Evolutionary conservation across 2,888 invertebrate genomes (phyloP).

Genomic region (Synergus laeviventris): DNA sequence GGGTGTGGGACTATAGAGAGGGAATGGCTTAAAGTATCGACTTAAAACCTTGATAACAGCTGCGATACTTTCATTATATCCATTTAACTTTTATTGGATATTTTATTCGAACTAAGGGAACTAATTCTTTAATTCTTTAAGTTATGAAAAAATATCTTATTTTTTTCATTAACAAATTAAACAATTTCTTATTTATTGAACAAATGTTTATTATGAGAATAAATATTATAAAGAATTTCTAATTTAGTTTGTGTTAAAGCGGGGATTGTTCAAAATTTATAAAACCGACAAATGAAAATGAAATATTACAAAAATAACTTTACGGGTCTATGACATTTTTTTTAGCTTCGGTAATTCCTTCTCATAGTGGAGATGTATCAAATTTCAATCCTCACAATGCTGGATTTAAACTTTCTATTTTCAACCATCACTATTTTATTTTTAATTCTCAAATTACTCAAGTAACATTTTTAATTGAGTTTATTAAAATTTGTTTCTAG

Average conservation of each 20-base stretch:
- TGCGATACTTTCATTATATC: conserved; percentile 40
- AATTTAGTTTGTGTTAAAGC: neutral
- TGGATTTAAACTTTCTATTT: neutral
- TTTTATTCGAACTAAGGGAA: neutral
- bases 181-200: too few species aligned
- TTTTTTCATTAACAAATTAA: neutral
- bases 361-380: neutral
- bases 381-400: neutral
- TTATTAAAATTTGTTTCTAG: neutral
- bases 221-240: too few species aligned
- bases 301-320: neutral
- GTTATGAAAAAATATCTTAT: neutral
- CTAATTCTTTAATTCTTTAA: neutral
- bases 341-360: neutral
- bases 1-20: conserved; percentile 45
- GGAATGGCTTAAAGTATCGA: conserved; percentile 46
- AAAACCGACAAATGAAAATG: neutral
- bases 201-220: too few species aligned
- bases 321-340: neutral
- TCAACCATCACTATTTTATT: neutral
- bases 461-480: neutral
- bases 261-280: neutral
- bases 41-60: conserved; percentile 59
- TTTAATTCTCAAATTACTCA: neutral
- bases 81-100: conserved; percentile 7